These are phyloP conservation scores for Drosophila antonietae DNA, from an alignment of 2,888 invertebrate species.

Conservation along the genomic window DNA sequence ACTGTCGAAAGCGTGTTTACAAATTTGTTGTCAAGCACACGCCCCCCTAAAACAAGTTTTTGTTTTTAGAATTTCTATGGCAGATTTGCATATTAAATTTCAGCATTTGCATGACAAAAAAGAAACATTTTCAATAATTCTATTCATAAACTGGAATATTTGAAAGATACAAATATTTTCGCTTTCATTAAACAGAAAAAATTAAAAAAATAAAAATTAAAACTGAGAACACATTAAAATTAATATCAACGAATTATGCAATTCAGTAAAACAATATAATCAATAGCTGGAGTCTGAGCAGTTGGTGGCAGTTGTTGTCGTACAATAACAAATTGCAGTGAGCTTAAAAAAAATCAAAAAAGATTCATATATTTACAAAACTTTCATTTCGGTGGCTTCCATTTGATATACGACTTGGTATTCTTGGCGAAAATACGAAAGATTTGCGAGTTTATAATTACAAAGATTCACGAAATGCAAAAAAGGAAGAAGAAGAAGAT, in stretches of 20 bases:
- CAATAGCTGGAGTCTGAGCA: background rate
- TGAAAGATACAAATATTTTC: conserved; percentile 34
- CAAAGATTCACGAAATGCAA: conserved; percentile 33
- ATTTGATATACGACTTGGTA: conserved; percentile 31
- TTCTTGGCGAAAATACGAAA: conserved; percentile 52
- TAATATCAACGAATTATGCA: conserved; percentile 38
- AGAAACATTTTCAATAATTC: conserved; percentile 18
- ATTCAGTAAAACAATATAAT: conserved; percentile 1
- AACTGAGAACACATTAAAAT: conserved; percentile 14
- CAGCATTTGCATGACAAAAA: conserved; percentile 68
- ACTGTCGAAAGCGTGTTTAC: conserved; percentile 45
- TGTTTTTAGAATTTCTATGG: conserved; percentile 44
- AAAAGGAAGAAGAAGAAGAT: background rate
- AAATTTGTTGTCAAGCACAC: conserved; percentile 36
- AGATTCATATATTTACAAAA: conserved; percentile 14
- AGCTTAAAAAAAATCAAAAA: background rate
- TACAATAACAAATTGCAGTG: background rate
- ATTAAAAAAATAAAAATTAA: conserved; percentile 2
- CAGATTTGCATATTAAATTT: conserved; percentile 64
- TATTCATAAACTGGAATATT: conserved; percentile 37
- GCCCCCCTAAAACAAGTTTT: conserved; percentile 12
- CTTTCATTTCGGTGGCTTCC: conserved; percentile 43
- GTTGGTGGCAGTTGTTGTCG: no score
- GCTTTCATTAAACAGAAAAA: conserved; percentile 47
- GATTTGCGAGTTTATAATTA: conserved; percentile 48